Evolutionary conservation across 2,113 vertebrate species (phyloP).

Genomic region (human): GRCh38 chr5:147312501-147313000

Average conservation of each 20-base stretch:
- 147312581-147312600: not conserved
- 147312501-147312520: not conserved
- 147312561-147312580: not conserved
- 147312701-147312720: not conserved
- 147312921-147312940: not conserved
- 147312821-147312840: not conserved
- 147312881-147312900: not conserved
- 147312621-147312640: not conserved
- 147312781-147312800: not conserved
- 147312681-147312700: not conserved
- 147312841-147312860: not conserved
- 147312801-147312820: not conserved
- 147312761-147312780: not conserved
- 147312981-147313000: too few relatives aligned
- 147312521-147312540: not conserved
- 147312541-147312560: not conserved
- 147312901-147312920: not conserved
- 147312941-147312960: too few relatives aligned
- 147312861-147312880: constrained; percentile 6
- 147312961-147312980: too few relatives aligned
- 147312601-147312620: not conserved
- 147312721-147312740: not conserved
- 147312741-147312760: not conserved
- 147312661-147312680: not conserved
- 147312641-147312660: not conserved